Evolutionary conservation across 2,797 vertebrate genomes (phyloP), one percentile per base, ranked within the genome.

Genomic region (Pterois miles): DNA sequence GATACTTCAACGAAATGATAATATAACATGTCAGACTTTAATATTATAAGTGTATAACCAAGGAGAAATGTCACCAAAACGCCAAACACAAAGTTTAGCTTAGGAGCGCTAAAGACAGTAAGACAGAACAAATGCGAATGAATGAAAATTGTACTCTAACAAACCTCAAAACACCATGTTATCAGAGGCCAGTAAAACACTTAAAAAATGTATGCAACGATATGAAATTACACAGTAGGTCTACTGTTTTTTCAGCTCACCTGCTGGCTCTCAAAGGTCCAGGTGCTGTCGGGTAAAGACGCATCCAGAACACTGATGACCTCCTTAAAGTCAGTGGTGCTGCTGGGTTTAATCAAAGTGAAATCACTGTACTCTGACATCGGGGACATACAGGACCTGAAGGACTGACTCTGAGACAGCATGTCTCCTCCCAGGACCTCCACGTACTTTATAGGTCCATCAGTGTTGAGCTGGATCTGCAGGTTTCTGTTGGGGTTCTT

Each of bases 351-450:
- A 59, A 94, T 79, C 72, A 94, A 53, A 48, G 93, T 94, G 60
- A 94, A 92, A 82, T 94, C 92, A 88, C 94, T 94, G 89, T 93
- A 93, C 87, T 95, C 93, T 68, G 92, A 93, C 91, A 94, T 91
- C 23, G 93, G 93, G 84, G 92, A 93, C 79, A 95, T 86, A 63
- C 92, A 94, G 16, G 94, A 95, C 73, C 94, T 92, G 88, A 94
- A 95, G 27, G 94, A 94, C 84, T 94, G 94, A 89, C 93, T 93
- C 88, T 93, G 93, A 90, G 92, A 92, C 87, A 93, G 23, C 92
- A 93, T 89, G 88, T 94, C 93, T 85, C 91, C 92, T 84, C 94
- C 94, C 88, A 95, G 90, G 65, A 95, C 93, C 88, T 94, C 93
- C 86, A 94, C 91, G 86, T 94, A 94, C 84, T 94, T 93, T 88